These are phyloP conservation scores for Xiphophorus birchmanni DNA, from an alignment of 2,797 vertebrate species.

Conservation along the genomic window DNA sequence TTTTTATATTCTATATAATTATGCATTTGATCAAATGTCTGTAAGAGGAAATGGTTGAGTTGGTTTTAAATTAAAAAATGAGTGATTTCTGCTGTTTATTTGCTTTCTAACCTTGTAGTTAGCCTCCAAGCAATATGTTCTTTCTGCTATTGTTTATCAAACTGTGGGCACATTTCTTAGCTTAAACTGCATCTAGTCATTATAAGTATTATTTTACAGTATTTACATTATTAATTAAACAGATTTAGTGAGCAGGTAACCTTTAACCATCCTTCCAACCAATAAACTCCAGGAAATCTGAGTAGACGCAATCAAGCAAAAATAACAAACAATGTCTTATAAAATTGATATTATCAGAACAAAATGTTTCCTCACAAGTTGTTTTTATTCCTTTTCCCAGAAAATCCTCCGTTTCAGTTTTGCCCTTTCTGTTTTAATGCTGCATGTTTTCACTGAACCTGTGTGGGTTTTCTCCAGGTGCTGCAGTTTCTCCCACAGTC, in stretches of 20 bases:
- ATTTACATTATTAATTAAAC: not conserved
- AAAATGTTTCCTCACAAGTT: not conserved
- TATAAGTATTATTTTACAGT: not conserved
- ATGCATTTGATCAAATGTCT: not conserved
- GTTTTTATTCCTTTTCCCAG: not conserved
- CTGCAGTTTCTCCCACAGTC: not conserved
- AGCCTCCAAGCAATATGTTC: not conserved
- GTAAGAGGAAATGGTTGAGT: not conserved
- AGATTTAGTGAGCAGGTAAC: not conserved
- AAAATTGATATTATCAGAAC: not conserved
- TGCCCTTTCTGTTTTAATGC: not conserved
- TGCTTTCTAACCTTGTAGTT: not conserved
- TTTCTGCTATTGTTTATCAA: not conserved
- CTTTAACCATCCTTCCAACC: not conserved
- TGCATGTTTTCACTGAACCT: not conserved
- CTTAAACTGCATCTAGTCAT: not conserved
- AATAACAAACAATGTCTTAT: not conserved
- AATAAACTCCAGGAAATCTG: not conserved
- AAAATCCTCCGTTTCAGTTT: not conserved
- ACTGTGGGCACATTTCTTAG: not conserved
- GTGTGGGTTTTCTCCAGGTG: constrained; percentile 14
- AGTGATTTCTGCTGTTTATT: not conserved
- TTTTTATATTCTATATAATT: not conserved
- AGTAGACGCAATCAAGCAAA: not conserved
- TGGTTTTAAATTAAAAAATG: not conserved